phyloP scores from a whole-genome alignment of 2,797 vertebrate species.

The Psittacula derbiana region DNA sequence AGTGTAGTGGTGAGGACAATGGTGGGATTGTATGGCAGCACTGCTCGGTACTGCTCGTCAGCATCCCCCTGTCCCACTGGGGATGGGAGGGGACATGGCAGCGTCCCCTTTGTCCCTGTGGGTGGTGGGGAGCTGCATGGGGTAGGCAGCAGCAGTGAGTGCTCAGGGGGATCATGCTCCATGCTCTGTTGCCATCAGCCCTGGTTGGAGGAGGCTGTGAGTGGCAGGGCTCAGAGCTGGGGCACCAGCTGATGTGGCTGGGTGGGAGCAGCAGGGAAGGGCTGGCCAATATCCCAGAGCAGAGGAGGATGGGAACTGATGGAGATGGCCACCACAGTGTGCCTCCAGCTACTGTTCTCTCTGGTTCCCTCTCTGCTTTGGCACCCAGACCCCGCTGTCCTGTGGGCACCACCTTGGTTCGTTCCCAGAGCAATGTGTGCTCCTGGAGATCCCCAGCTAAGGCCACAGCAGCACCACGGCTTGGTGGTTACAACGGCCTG shows the following conservation, averaged over 20 bases:
- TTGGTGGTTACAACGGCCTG: not conserved
- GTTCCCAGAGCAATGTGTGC: fast-evolving
- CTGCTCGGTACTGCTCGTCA: not conserved
- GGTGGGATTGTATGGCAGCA: not conserved
- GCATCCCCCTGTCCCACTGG: not conserved
- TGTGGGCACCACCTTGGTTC: too few species aligned
- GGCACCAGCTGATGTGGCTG: fast-evolving
- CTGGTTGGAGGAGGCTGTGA: fast-evolving
- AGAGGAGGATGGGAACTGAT: not conserved
- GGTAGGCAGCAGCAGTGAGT: not conserved
- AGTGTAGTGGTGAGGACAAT: not conserved
- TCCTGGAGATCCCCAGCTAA: not conserved
- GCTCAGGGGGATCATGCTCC: not conserved
- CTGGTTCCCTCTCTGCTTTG: not conserved
- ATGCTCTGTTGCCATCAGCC: not conserved
- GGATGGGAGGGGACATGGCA: not conserved
- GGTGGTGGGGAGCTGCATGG: too few species aligned
- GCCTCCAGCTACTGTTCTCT: not conserved
- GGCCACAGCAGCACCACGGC: fast-evolving
- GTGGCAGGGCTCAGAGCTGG: not conserved
- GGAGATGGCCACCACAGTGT: fast-evolving
- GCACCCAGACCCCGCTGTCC: fast-evolving
- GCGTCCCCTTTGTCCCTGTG: not conserved
- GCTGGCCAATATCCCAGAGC: fast-evolving
- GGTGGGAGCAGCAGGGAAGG: not conserved